Base-by-base conservation (phyloP, 2,797 vertebrate genomes). In the Poecilia velifera region DNA sequence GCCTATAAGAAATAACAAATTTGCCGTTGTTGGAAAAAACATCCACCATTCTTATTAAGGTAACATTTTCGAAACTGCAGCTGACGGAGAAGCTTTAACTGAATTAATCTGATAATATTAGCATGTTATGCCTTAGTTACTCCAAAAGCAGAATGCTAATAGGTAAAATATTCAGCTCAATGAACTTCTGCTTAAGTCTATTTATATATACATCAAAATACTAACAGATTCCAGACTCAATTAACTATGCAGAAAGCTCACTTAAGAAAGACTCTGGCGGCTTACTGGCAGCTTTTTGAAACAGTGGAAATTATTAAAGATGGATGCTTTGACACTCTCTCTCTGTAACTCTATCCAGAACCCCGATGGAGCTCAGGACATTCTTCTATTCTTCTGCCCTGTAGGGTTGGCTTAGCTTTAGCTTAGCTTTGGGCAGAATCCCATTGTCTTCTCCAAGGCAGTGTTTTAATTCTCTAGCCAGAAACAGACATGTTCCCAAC, bases 401-500 rank as follows among this genome's bases (percentile, higher is more conserved):
- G 71, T 76, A 12, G 89, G 87, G 81, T 79, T 87, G 87, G 87
- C 83, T 89, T 89, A 92, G 84, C 89, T 79, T 92, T 91, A 92
- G 87, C 89, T 93, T 89, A 91, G 87, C 86, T 89, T 89, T 74
- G 88, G 88, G 83, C 89, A 86, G 82, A 81, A 90, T 87, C 83
- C 89, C 77, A 73, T 66, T 84, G 83, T 90, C 86, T 82, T 89
- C 91, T 93, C 88, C 90, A 89, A 89, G 85, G 86, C 84, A 45
- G 82, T 84, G 93, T 89, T 91, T 91, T 91, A 91, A 87, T 87
- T 83, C 81, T 82, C 84, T 97, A 97, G 97, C 93, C 94, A 96
- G 95, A 97, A 97, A 95, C 97, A 97, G 96, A 96, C 94, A 91
- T 59, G 91, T 96, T 97, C 95, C 96, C 95, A 96, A 14, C 89